Conservation (phyloP, 2,888 invertebrate genomes). For the Acleris cristana region DNA sequence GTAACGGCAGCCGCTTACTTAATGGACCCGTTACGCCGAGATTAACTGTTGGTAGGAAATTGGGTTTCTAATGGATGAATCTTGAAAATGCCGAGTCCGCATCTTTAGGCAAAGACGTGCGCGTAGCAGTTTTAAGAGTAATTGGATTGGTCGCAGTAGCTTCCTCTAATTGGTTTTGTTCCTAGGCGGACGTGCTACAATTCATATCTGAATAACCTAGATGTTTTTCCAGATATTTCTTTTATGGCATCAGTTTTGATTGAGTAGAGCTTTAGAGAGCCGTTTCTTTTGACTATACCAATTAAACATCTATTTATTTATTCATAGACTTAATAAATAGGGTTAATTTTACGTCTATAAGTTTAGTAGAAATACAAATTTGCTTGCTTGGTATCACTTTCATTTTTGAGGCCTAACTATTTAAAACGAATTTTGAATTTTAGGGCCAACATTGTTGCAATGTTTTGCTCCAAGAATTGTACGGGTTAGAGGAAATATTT, state of each 20-base stretch:
- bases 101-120: conserved; percentile 36
- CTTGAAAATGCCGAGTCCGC: conserved; percentile 36
- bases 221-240: background rate
- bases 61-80: conserved; percentile 38
- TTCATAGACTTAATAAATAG: too few relatives aligned
- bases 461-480: background rate
- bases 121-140: conserved; percentile 37
- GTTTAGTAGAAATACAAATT: too few relatives aligned
- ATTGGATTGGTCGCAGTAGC: conserved; percentile 36
- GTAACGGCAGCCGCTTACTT: conserved; percentile 34
- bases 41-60: conserved; percentile 39
- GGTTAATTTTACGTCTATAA: too few relatives aligned
- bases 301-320: too few relatives aligned
- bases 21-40: conserved; percentile 37
- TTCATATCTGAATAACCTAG: conserved; percentile 19
- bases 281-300: too few relatives aligned
- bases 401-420: too few relatives aligned
- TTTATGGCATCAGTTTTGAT: background rate
- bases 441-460: background rate
- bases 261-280: too few relatives aligned
- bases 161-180: conserved; percentile 33
- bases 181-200: conserved; percentile 24
- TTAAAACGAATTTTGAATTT: background rate
- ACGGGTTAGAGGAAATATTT: background rate
- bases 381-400: too few relatives aligned